A percentile compares a stretch with the other conserved stretches of the same genome.
phyloP scores from a whole-genome alignment of 2,797 vertebrate species.

The Rhyacichthys aspro region DNA sequence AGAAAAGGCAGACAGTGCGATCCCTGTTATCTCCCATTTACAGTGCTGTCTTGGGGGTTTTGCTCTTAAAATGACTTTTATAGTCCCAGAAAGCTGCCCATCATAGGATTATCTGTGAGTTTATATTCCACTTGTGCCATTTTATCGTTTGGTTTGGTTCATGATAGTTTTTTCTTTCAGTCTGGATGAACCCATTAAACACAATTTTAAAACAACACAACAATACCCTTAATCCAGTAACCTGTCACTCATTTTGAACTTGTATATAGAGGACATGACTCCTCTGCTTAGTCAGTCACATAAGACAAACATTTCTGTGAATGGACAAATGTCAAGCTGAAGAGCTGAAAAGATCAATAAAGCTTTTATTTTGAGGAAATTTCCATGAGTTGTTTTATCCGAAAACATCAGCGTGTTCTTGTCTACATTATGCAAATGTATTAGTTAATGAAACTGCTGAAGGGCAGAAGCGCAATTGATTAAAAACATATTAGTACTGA shows the following conservation, averaged over 20 bases:
- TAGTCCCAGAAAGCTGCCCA: slow-evolving; percentile 9
- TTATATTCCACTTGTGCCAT: neutral
- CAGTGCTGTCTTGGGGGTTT: slow-evolving; percentile 9
- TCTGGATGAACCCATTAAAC: slow-evolving; percentile 17
- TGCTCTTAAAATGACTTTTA: slow-evolving; percentile 24
- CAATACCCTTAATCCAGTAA: slow-evolving; percentile 36
- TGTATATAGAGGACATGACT: slow-evolving; percentile 15
- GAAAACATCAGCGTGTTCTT: slow-evolving; percentile 3
- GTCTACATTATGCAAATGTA: slow-evolving; percentile 17
- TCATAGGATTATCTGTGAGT: neutral
- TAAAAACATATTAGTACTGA: slow-evolving; percentile 25
- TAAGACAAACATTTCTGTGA: slow-evolving; percentile 1
- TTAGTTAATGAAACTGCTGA: slow-evolving; percentile 26
- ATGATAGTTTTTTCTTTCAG: slow-evolving; percentile 2
- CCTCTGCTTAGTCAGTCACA: slow-evolving; percentile 25
- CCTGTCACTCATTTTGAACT: slow-evolving; percentile 27
- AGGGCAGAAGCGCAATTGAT: slow-evolving; percentile 12
- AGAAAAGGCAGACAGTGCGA: slow-evolving; percentile 29
- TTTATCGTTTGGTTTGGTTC: slow-evolving; percentile 15
- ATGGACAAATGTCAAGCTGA: slow-evolving; percentile 22
- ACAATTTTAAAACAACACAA: no score
- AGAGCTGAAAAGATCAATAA: slow-evolving; percentile 16
- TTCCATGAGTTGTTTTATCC: slow-evolving; percentile 29
- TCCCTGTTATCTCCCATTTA: slow-evolving; percentile 37
- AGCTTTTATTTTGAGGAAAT: neutral